Evolutionary conservation across 2,113 vertebrate genomes (phyloP).

Genomic region (Vidua macroura): DNA sequence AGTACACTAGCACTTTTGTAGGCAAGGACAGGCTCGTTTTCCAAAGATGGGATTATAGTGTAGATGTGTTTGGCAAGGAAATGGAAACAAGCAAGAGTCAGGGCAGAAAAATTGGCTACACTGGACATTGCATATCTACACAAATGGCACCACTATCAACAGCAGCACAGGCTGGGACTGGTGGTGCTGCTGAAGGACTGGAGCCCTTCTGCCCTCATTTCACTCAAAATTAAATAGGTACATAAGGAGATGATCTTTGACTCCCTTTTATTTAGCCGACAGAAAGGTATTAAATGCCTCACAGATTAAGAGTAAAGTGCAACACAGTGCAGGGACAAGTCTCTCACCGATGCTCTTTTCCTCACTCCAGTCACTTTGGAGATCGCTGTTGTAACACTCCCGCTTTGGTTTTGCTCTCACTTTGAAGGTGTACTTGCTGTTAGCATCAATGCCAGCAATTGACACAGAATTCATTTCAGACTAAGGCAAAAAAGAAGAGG

Average conservation of each 20-base stretch:
- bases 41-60: not conserved
- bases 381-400: not conserved
- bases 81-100: not conserved
- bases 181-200: not conserved
- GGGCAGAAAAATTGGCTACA: not conserved
- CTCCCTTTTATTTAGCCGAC: not conserved
- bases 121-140: not conserved
- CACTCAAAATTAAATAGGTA: not conserved
- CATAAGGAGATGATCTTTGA: not conserved
- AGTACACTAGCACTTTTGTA: not conserved
- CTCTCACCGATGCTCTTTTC: slow-evolving; percentile 47
- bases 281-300: not conserved
- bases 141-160: not conserved
- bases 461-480: not conserved
- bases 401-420: slow-evolving; percentile 33
- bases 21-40: not conserved
- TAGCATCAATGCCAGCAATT: not conserved
- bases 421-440: slow-evolving; percentile 19
- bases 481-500: not conserved
- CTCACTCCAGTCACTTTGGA: slow-evolving; percentile 65
- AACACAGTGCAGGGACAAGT: not conserved
- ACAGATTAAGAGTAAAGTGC: not conserved
- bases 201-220: not conserved
- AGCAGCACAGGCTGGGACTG: not conserved
- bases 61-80: not conserved